Percentiles rank a stretch among this genome's conserved stretches.
phyloP scores from a whole-genome alignment of 1,140 invertebrate species.

The Vanessa tameamea region DNA sequence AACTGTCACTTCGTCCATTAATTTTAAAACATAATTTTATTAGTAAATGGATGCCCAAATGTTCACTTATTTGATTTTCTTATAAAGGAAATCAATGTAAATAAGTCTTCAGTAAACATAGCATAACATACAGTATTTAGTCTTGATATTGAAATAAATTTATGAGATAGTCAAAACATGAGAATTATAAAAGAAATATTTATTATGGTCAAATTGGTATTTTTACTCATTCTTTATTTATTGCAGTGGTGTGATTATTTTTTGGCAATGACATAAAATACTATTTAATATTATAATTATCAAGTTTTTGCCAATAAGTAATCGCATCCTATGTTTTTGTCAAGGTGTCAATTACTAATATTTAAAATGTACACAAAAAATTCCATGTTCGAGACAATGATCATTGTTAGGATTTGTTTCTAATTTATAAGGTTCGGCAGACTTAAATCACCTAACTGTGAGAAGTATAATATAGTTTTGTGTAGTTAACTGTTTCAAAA shows the following conservation, averaged over 20 bases:
- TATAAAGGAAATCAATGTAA: slow-evolving; percentile 73
- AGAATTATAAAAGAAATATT: slow-evolving; percentile 68
- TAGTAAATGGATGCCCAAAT: slow-evolving; percentile 70
- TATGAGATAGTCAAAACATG: slow-evolving; percentile 65
- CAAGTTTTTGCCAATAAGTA: slow-evolving; percentile 47
- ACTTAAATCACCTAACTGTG: slow-evolving; percentile 59
- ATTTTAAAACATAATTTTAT: slow-evolving; percentile 79
- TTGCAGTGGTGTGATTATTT: slow-evolving; percentile 57
- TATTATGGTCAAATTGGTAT: slow-evolving; percentile 65
- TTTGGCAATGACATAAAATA: slow-evolving; percentile 42
- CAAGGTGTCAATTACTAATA: slow-evolving; percentile 77
- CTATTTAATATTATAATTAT: slow-evolving; percentile 33
- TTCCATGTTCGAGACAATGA: slow-evolving; percentile 46
- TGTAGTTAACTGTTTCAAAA: slow-evolving; percentile 41
- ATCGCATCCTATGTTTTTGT: slow-evolving; percentile 56
- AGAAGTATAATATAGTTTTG: slow-evolving; percentile 79
- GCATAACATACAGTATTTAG: slow-evolving; percentile 67
- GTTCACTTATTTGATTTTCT: slow-evolving; percentile 71
- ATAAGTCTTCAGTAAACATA: slow-evolving; percentile 72
- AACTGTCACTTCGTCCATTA: slow-evolving; percentile 81
- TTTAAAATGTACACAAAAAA: slow-evolving; percentile 54
- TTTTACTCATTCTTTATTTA: slow-evolving; percentile 58
- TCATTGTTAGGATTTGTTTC: slow-evolving; percentile 31
- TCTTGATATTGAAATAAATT: slow-evolving; percentile 62
- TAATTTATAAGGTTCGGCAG: slow-evolving; percentile 43